A percentile compares a stretch with the other conserved stretches of the same genome.
Conservation (phyloP, 2,113 vertebrate species). For the Equus przewalskii region DNA sequence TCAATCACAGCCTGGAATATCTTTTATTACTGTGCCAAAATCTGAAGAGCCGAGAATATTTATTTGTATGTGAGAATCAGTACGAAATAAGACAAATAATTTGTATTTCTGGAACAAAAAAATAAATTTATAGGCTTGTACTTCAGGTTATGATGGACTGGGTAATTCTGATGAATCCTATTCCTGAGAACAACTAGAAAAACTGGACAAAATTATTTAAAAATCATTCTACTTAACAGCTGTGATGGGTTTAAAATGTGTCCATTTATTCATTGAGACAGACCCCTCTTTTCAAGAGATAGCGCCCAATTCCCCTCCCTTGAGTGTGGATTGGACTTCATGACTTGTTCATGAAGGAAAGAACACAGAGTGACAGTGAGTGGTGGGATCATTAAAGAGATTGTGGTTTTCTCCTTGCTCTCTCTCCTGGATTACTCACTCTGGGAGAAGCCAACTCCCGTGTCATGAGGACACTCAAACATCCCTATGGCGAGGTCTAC, state of each 20-base stretch:
- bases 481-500: not conserved
- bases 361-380: not conserved
- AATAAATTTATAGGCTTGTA: not conserved
- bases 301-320: not conserved
- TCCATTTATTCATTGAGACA: not conserved
- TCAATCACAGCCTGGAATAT: not conserved
- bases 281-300: not conserved
- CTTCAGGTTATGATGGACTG: not conserved
- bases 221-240: not conserved
- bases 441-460: not conserved
- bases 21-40: slow-evolving; percentile 17
- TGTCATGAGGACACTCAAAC: not conserved
- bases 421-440: not conserved
- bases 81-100: slow-evolving; percentile 28
- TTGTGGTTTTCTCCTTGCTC: not conserved
- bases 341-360: not conserved
- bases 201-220: not conserved
- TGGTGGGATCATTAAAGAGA: not conserved
- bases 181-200: not conserved
- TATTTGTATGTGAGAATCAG: not conserved
- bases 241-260: not conserved
- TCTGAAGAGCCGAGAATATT: not conserved
- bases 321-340: not conserved
- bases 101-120: slow-evolving; percentile 41
- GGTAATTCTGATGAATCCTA: not conserved